Base-by-base conservation (phyloP, 2,888 invertebrate genomes). In the Acanthopleura granulata region DNA sequence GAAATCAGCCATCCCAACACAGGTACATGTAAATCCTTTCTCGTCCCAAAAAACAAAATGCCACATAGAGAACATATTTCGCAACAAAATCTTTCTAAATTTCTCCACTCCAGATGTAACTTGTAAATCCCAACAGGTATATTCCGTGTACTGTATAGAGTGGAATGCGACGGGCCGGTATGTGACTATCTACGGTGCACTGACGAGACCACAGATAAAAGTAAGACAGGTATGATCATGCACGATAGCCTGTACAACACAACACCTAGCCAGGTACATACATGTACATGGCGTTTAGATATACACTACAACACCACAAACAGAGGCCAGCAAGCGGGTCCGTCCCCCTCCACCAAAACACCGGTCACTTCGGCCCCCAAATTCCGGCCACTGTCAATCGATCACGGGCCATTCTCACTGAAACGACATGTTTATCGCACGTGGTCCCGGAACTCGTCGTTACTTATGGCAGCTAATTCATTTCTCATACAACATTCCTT, bases 401-500 rank as follows among this genome's bases (percentile, higher is more conserved):
- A 40, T 40, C 40, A 40, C 40, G 4, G 40, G 40, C 40, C 40
- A 40, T 40, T 57, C 22, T 6, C 18, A 57, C n/a, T 22, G 22
- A 57, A 57, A 57, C 57, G 57, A 57, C 57, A 57, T 57, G 57
- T 22, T 57, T 18, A 18, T 57, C 57, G 6, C 22, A 57, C 57
- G 57, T 22, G 22, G 3, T 12, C 22, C 1, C 22, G 18, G 6
- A 57, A n/a, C 18, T 22, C n/a, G 22, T 6, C 22, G 57, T 1
- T 57, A 57, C 57, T 22, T 6, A 22, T 22, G 22, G 1, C 66
- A 27, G 25, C 66, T 27, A 66, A 22, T 27, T 66, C 22, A 27
- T 66, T 27, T 66, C 29, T 27, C 66, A 66, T 66, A 27, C 66
- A 22, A 27, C 57, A 57, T n/a, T n/a, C 57, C n/a, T 22, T n/a